Conservation (phyloP, 2,113 vertebrate genomes). For the Trematocara zebra region DNA sequence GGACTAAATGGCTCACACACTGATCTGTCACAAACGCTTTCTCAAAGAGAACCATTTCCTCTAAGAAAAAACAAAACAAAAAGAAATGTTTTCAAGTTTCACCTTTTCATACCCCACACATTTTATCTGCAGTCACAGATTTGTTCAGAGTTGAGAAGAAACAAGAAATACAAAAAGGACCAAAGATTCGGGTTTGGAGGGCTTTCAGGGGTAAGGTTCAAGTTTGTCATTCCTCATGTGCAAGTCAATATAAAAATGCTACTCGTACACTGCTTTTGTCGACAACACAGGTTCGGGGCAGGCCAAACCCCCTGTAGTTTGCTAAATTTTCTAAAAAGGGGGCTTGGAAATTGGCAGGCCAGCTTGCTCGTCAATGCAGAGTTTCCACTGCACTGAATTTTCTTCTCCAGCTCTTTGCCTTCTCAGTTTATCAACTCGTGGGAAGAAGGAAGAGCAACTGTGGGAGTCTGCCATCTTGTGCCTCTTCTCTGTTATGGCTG, state of each 20-base stretch:
- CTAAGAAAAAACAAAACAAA: background rate
- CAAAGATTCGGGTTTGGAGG: slow-evolving; percentile 16
- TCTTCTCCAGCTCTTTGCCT: slow-evolving; percentile 1
- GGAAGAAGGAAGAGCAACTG: slow-evolving; percentile 22
- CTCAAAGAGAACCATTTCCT: slow-evolving; percentile 36
- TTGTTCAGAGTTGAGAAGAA: slow-evolving; percentile 32
- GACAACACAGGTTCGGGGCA: slow-evolving; percentile 43
- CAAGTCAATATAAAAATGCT: slow-evolving; percentile 77
- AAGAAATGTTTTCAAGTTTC: slow-evolving; percentile 60
- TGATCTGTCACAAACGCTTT: slow-evolving; percentile 30
- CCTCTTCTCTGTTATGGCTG: slow-evolving; percentile 9
- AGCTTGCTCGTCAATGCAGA: slow-evolving; percentile 31
- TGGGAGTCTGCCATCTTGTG: slow-evolving; percentile 20
- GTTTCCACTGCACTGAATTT: slow-evolving; percentile 30
- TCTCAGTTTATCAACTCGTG: background rate
- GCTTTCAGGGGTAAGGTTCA: slow-evolving; percentile 53
- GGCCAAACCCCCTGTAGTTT: slow-evolving; percentile 27
- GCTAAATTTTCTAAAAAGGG: slow-evolving; percentile 38
- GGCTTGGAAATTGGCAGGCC: slow-evolving; percentile 65
- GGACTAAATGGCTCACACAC: slow-evolving; percentile 46
- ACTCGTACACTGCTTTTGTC: slow-evolving; percentile 63
- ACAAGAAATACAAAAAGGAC: slow-evolving; percentile 30
- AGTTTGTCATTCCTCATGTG: slow-evolving; percentile 74
- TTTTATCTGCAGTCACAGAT: slow-evolving; percentile 28
- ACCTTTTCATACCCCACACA: slow-evolving; percentile 32